Evolutionary conservation across 2,113 vertebrate species (phyloP).

Genomic region (Ptyas mucosa): DNA sequence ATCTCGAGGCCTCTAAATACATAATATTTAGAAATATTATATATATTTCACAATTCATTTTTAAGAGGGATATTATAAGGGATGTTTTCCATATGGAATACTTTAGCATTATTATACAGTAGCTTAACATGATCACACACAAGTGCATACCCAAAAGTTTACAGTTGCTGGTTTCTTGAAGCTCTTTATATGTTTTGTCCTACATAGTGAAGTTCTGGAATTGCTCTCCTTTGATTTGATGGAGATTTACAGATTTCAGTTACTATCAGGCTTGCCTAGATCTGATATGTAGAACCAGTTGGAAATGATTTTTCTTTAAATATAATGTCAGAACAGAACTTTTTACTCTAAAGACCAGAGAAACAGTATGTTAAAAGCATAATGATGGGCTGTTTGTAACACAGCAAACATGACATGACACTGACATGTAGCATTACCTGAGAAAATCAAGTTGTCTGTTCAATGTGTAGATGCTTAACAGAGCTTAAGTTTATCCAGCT

Average conservation of each 20-base stretch:
- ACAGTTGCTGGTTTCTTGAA: not conserved
- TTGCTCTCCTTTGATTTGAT: not conserved
- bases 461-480: constrained; percentile 35
- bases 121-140: not conserved
- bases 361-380: constrained; percentile 56
- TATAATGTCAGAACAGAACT: constrained; percentile 18
- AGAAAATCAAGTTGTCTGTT: constrained; percentile 62
- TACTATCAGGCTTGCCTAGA: constrained; percentile 3
- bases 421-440: constrained; percentile 39
- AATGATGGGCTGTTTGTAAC: constrained; percentile 53
- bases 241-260: constrained; percentile 16
- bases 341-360: constrained; percentile 19
- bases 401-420: constrained; percentile 57
- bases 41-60: not conserved
- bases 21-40: not conserved
- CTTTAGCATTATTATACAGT: not conserved
- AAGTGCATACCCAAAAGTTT: not conserved
- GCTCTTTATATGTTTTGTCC: not conserved
- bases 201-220: not conserved
- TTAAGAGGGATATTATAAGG: not conserved
- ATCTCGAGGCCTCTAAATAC: not conserved
- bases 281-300: constrained; percentile 12
- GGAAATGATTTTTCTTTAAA: constrained; percentile 8
- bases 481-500: constrained; percentile 55
- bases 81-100: not conserved